Conservation (phyloP, 2,888 invertebrate species). For the Athalia circularis region DNA sequence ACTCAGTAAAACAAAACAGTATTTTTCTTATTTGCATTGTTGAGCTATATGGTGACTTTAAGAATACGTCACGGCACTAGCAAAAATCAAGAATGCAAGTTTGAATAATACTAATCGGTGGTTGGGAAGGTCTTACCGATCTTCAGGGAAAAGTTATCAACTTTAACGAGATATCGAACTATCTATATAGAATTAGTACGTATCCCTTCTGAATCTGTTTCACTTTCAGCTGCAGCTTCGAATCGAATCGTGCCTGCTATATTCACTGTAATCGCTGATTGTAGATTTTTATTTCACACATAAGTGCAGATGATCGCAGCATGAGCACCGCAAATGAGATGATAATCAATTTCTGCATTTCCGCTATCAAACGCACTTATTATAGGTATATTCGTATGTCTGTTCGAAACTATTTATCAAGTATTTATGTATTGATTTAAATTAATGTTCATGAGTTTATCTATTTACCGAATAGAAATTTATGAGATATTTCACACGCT, state of each 20-base stretch:
- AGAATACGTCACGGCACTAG: conserved; percentile 9
- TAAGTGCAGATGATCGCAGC: not conserved
- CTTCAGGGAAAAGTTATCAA: conserved; percentile 36
- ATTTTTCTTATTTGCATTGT: conserved; percentile 43
- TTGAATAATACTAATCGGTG: conserved; percentile 43
- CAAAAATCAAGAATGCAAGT: conserved; percentile 40
- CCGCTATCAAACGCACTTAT: no score
- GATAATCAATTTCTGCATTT: no score
- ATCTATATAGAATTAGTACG: conserved; percentile 14
- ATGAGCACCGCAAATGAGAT: no score
- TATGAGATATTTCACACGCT: not conserved
- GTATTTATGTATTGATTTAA: conserved; percentile 41
- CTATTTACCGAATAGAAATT: not conserved
- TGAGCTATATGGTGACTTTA: conserved; percentile 24
- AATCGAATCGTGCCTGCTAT: not conserved
- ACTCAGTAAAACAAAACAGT: conserved; percentile 17
- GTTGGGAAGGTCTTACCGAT: conserved; percentile 40
- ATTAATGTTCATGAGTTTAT: conserved; percentile 23
- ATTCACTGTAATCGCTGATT: not conserved
- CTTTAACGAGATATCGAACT: not conserved
- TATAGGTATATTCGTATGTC: not conserved
- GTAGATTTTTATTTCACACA: not conserved
- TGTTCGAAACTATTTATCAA: not conserved
- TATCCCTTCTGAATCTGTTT: conserved; percentile 1
- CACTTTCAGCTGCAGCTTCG: not conserved